Percentiles rank a stretch among this genome's conserved stretches.
Conservation (phyloP, 2,113 vertebrate genomes). For the Desmodus rotundus region DNA sequence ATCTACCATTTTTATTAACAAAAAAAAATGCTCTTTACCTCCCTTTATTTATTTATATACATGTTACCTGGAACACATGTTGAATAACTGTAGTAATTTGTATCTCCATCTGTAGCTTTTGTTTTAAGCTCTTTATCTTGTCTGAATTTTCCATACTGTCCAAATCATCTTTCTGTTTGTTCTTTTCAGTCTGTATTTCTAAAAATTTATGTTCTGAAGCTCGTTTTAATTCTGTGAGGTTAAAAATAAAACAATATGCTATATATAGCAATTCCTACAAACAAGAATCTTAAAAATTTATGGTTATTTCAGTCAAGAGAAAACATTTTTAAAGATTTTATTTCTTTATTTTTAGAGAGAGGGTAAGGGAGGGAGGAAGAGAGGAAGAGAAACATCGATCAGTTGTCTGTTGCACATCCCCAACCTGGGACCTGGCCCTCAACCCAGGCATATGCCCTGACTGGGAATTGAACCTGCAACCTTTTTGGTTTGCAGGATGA, state of each 20-base stretch:
- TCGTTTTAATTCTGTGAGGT: slow-evolving; percentile 75
- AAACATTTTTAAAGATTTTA: not conserved
- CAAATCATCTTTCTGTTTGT: slow-evolving; percentile 45
- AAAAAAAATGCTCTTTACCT: not conserved
- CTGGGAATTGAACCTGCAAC: too few relatives aligned
- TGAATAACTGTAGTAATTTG: slow-evolving; percentile 65
- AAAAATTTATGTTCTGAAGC: slow-evolving; percentile 44
- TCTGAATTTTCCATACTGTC: not conserved
- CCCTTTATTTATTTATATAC: slow-evolving; percentile 18
- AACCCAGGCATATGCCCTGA: too few relatives aligned
- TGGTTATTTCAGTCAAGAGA: not conserved
- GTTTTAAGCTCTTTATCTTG: not conserved
- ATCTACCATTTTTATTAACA: not conserved
- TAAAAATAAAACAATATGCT: slow-evolving; percentile 45
- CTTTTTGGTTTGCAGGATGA: too few relatives aligned
- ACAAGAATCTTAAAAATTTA: not conserved
- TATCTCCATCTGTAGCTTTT: slow-evolving; percentile 63
- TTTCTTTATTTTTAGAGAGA: too few relatives aligned
- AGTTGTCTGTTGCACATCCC: too few relatives aligned
- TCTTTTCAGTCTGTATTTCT: slow-evolving; percentile 40
- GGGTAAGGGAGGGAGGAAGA: too few relatives aligned
- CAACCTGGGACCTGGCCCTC: too few relatives aligned
- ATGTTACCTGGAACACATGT: slow-evolving; percentile 80
- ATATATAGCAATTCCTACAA: not conserved
- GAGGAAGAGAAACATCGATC: too few relatives aligned